These are phyloP conservation scores for Phortica variegata DNA, from an alignment of 1,140 invertebrate species.

Conservation along the genomic window DNA sequence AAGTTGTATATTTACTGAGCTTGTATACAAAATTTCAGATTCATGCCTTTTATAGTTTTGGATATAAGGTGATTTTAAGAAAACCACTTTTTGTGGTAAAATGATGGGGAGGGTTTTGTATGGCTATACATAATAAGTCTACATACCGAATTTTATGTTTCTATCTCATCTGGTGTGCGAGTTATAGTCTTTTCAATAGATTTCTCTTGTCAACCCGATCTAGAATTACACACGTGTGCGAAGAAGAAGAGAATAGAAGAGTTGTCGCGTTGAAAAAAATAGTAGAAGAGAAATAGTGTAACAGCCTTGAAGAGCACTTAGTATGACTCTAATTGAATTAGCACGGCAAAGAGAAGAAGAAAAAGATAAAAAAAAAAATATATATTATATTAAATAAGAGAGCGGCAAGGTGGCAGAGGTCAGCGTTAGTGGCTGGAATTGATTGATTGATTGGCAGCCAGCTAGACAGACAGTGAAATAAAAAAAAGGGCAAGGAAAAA, in stretches of 20 bases:
- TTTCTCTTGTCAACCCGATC: slow-evolving; percentile 25
- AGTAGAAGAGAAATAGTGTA: background rate
- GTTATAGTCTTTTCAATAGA: slow-evolving; percentile 16
- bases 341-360: slow-evolving; percentile 21
- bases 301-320: slow-evolving; percentile 44
- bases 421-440: slow-evolving; percentile 23
- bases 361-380: slow-evolving; percentile 8
- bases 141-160: no score
- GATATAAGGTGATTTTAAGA: no score
- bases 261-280: background rate
- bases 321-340: slow-evolving; percentile 52
- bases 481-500: no score
- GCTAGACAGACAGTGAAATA: background rate
- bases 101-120: no score
- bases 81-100: no score
- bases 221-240: slow-evolving; percentile 30
- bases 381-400: slow-evolving; percentile 4
- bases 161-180: no score
- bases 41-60: no score
- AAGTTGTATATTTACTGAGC: no score
- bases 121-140: no score
- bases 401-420: slow-evolving; percentile 2
- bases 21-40: no score
- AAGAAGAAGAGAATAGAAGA: slow-evolving; percentile 8
- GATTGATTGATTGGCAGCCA: slow-evolving; percentile 35